Base-by-base conservation (phyloP, 2,113 vertebrate species). In the Bufo gargarizans region DNA sequence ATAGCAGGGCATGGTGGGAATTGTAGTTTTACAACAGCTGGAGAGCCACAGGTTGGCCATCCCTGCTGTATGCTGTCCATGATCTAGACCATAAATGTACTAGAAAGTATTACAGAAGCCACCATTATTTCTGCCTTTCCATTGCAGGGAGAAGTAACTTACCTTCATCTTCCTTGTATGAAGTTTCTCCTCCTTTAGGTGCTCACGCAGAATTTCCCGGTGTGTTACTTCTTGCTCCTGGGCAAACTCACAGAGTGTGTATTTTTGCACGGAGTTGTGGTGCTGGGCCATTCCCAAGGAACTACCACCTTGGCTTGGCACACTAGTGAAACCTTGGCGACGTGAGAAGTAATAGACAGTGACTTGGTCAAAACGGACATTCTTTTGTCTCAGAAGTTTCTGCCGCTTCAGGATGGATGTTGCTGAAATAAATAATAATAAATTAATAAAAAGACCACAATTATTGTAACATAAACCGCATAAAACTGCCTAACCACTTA, bases 321-420 rank as follows among this genome's bases (percentile, higher is more conserved):
- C 98, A 3, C 98, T 99, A 92, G 98, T 99, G 93, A 99, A 99
- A n/a, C 98, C 98, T 93, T 99, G 98, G 82, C 96, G 96, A 50
- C 97, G 95, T 56, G 97, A 97, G 33, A 99, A 99, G 94, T 99
- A 99, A 90, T 97, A 99, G 1, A 99, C 98, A 0, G 98, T 99
- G 92, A 99, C 98, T 87, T 97, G 96, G 84, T 98, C 97, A 0
- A 99, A 99, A 50, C 98, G 97, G 0, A 99, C 98, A 19, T 93
- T 96, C 91, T 99, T 99, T 33, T 95, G 93, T 69, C 95, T 92
- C 3, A 96, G 93, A 69, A 95, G 95, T 93, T 97, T 97, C 92
- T 97, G 96, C 85, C 95, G 94, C 85, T 97, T 95, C 90, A 99
- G 95, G 94, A 99, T 99, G 93, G 98, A 99, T 19, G 97, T 96